phyloP scores from a whole-genome alignment of 2,113 vertebrate genomes.

The Coreoperca whiteheadi region DNA sequence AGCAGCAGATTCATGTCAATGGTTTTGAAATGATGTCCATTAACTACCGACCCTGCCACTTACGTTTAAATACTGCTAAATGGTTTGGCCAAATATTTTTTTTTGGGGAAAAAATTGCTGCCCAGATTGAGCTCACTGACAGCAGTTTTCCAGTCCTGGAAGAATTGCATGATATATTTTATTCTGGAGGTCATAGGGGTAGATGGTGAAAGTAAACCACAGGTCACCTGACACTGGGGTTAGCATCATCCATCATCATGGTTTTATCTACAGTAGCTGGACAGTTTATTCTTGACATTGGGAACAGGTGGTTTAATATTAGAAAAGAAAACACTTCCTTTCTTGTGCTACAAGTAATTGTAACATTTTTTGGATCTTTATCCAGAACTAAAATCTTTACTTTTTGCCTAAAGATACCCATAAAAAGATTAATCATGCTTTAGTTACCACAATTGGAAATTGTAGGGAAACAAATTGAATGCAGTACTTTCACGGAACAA shows the following conservation, averaged over 20 bases:
- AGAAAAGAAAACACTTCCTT: neutral
- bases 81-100: no score
- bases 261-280: neutral
- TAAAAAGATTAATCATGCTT: neutral
- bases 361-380: no score
- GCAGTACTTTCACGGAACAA: neutral
- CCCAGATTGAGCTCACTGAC: no score
- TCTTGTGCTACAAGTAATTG: no score
- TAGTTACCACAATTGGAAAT: neutral
- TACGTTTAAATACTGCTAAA: no score
- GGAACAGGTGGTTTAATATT: neutral
- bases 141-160: no score
- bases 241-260: neutral
- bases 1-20: neutral
- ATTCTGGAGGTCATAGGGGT: neutral
- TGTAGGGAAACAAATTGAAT: neutral
- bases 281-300: neutral
- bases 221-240: neutral
- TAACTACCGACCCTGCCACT: neutral
- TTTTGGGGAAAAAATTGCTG: no score
- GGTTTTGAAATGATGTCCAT: neutral
- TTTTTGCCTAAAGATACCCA: neutral
- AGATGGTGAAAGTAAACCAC: neutral
- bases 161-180: no score
- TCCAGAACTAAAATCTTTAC: neutral